A percentile compares a stretch with the other conserved stretches of the same genome.
Conservation (phyloP, 2,888 invertebrate species). For the Drosophila parthenogenetica region DNA sequence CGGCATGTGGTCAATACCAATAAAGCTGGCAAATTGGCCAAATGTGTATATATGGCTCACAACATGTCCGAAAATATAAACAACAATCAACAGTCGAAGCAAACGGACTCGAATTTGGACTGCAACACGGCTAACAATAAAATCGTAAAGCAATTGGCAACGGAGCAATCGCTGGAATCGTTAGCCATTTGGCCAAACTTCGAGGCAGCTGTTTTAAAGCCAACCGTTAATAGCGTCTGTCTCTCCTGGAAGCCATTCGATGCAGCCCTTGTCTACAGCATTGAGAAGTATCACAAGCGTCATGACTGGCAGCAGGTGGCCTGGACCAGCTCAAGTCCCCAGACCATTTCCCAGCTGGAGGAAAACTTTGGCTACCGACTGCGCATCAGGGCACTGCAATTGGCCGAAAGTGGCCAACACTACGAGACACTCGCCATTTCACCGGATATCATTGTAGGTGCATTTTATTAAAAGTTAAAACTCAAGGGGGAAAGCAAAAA, state of each 20-base stretch:
- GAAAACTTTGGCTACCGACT: conserved; percentile 83
- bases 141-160: conserved; percentile 37
- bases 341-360: conserved; percentile 75
- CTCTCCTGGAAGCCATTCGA: conserved; percentile 78
- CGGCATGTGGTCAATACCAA: conserved; percentile 71
- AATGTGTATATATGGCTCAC: conserved; percentile 63
- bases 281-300: conserved; percentile 79
- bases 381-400: conserved; percentile 79
- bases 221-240: conserved; percentile 77
- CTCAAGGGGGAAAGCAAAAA: no score
- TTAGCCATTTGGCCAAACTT: conserved; percentile 61
- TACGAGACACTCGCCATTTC: conserved; percentile 74
- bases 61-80: conserved; percentile 62
- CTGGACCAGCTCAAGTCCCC: conserved; percentile 76
- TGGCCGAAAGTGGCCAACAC: conserved; percentile 42
- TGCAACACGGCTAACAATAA: conserved; percentile 27
- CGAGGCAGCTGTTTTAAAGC: conserved; percentile 70
- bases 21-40: conserved; percentile 71
- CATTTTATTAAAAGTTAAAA: no score
- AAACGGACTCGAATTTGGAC: conserved; percentile 4
- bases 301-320: conserved; percentile 81
- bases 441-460: conserved; percentile 78
- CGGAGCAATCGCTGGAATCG: neutral
- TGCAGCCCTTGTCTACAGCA: conserved; percentile 80
- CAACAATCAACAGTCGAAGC: conserved; percentile 52